phyloP scores from a whole-genome alignment of 2,888 invertebrate genomes.

The Rhingia campestris region DNA sequence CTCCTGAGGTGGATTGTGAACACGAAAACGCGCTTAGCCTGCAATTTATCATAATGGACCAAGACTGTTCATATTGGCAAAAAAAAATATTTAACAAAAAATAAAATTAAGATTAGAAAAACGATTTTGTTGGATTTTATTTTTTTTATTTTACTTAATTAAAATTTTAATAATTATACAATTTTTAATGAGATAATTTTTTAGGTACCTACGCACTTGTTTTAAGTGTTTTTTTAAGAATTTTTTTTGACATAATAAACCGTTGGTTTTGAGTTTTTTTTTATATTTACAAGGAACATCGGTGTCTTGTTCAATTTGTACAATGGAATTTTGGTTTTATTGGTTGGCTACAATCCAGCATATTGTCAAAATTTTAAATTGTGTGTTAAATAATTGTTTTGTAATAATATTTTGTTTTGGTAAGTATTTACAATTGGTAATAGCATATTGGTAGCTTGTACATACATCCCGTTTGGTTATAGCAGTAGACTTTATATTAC shows the following conservation, averaged over 20 bases:
- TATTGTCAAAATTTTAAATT: conserved; percentile 55
- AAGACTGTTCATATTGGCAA: conserved; percentile 57
- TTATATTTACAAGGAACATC: conserved; percentile 41
- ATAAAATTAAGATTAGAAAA: neutral
- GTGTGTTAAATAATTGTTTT: conserved; percentile 4
- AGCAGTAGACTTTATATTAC: conserved; percentile 26
- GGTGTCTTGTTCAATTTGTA: conserved; percentile 42
- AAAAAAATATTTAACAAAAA: conserved; percentile 55
- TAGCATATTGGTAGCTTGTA: conserved; percentile 3
- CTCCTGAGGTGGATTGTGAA: conserved; percentile 80
- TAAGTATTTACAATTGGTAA: conserved; percentile 49
- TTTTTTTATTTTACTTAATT: conserved; percentile 46
- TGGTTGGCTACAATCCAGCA: conserved; percentile 41
- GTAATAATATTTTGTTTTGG: neutral
- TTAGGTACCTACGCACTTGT: conserved; percentile 57
- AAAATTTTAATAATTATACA: conserved; percentile 35
- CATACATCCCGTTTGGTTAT: conserved; percentile 1
- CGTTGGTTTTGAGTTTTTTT: neutral
- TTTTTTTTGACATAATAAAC: conserved; percentile 23
- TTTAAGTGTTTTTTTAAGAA: conserved; percentile 6
- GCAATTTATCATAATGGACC: conserved; percentile 80
- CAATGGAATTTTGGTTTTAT: conserved; percentile 42
- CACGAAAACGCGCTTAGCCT: conserved; percentile 82
- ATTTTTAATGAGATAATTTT: conserved; percentile 36
- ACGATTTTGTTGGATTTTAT: neutral